Conservation (phyloP, 2,113 vertebrate genomes). For the Bubo bubo region DNA sequence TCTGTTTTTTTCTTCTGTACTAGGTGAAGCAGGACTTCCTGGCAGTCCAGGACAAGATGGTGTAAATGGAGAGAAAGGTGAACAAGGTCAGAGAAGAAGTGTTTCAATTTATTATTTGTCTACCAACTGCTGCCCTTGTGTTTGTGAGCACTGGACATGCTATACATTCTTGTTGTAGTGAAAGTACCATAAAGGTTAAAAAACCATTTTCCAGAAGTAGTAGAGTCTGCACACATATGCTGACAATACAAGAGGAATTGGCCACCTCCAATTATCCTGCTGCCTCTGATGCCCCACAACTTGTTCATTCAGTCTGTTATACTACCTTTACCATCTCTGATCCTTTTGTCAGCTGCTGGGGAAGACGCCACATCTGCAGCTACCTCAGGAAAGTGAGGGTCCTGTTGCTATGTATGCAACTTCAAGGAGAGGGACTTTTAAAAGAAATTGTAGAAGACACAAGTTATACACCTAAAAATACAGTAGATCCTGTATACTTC, state of each 20-base stretch:
- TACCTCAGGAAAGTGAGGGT: not conserved
- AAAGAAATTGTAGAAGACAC: not conserved
- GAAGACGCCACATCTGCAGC: not conserved
- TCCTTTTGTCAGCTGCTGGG: not conserved
- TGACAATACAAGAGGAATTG: not conserved
- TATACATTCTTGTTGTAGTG: not conserved
- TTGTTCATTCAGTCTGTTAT: not conserved
- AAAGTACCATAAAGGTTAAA: not conserved
- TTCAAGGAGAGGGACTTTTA: not conserved
- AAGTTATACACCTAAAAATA: not conserved
- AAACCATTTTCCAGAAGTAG: not conserved
- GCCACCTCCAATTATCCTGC: not conserved
- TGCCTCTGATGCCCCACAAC: not conserved
- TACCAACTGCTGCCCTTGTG: not conserved
- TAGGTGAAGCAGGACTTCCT: constrained; percentile 73
- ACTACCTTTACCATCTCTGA: not conserved
- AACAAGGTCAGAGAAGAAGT: constrained; percentile 78
- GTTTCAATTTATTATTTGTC: not conserved
- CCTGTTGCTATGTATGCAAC: not conserved
- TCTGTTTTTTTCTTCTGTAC: not conserved
- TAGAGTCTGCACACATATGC: not conserved
- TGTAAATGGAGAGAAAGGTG: constrained; percentile 83
- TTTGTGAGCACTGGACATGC: not conserved
- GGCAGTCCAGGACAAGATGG: constrained; percentile 80
- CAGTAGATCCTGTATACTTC: not conserved